Evolutionary conservation across 1,140 invertebrate species (phyloP).

Genomic region (Tribolium madens): DNA sequence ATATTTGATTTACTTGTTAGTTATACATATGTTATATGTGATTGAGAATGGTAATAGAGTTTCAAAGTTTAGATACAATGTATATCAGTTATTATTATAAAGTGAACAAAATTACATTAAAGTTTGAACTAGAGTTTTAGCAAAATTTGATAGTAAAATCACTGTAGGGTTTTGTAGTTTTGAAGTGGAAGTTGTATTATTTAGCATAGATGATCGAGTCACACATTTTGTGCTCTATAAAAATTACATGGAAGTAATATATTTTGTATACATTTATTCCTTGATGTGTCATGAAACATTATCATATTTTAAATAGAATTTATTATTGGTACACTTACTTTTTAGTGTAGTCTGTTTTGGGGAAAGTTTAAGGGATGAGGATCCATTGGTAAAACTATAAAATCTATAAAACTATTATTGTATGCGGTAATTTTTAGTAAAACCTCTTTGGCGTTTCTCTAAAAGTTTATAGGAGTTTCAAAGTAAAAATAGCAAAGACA

Average conservation of each 20-base stretch:
- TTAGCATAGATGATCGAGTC: not conserved
- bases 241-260: not conserved
- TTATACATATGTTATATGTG: not conserved
- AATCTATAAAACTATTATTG: not conserved
- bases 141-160: slow-evolving; percentile 15
- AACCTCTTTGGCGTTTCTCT: slow-evolving; percentile 3
- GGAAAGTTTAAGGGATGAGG: too few relatives aligned
- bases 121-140: slow-evolving; percentile 6
- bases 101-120: not conserved
- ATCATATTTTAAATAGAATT: not conserved
- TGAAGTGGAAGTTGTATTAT: not conserved
- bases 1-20: not conserved
- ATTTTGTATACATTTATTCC: not conserved
- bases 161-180: slow-evolving; percentile 8
- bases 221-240: not conserved
- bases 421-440: not conserved
- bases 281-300: not conserved
- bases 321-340: too few relatives aligned
- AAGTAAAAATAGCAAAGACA: slow-evolving; percentile 14
- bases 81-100: not conserved
- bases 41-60: not conserved
- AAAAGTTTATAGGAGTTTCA: slow-evolving; percentile 6
- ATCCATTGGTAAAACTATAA: not conserved
- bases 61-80: not conserved
- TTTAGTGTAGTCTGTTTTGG: too few relatives aligned